Evolutionary conservation across 2,888 invertebrate species (phyloP).

Genomic region (Tuta absoluta): DNA sequence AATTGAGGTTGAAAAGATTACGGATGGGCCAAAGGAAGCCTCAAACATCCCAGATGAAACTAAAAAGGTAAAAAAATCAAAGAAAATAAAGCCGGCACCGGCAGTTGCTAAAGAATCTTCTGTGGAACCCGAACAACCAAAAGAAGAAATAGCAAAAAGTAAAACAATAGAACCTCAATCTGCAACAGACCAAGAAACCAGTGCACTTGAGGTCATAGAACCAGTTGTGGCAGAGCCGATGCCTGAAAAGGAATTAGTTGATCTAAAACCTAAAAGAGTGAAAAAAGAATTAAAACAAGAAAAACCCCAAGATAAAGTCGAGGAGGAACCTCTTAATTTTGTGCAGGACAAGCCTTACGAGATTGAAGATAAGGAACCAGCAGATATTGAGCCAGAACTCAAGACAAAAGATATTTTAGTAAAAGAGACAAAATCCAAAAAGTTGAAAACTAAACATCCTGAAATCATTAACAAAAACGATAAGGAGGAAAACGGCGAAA

Average conservation of each 20-base stretch:
- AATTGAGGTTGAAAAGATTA: not conserved
- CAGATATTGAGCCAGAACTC: not conserved
- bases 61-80: not conserved
- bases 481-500: constrained; percentile 26
- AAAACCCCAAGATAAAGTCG: not conserved
- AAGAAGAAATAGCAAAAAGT: not conserved
- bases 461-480: constrained; percentile 14
- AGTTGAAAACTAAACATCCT: not conserved
- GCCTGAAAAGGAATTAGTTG: not conserved
- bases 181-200: not conserved
- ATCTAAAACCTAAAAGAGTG: constrained; percentile 2
- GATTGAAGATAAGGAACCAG: not conserved
- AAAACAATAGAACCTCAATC: not conserved
- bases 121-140: not conserved
- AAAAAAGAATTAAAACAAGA: not conserved
- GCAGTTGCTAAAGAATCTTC: not conserved
- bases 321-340: not conserved
- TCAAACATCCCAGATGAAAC: not conserved
- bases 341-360: not conserved
- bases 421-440: not conserved
- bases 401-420: not conserved
- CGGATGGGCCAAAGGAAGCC: too few species aligned
- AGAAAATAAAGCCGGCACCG: not conserved
- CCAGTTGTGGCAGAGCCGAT: not conserved
- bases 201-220: not conserved